Evolutionary conservation across 2,113 vertebrate species (phyloP).

Genomic region (Camelus bactrianus): DNA sequence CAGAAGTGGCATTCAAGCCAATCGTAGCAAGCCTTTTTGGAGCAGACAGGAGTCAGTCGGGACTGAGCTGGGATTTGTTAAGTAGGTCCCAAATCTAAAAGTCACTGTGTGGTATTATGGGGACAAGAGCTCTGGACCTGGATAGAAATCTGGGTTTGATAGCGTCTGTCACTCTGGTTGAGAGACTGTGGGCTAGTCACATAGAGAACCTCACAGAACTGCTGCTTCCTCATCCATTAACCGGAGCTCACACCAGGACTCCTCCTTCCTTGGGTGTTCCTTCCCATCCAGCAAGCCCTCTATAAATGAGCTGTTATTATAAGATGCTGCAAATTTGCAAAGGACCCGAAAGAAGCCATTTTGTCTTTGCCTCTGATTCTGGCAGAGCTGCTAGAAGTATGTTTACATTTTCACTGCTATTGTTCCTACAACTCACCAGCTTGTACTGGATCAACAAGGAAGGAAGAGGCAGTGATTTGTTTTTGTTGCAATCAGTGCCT

Average conservation of each 20-base stretch:
- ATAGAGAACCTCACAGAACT: neutral
- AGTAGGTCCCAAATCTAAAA: neutral
- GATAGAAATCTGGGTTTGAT: neutral
- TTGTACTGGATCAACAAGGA: neutral
- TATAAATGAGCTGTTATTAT: neutral
- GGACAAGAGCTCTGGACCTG: neutral
- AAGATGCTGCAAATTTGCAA: neutral
- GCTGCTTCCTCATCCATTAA: neutral
- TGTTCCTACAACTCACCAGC: neutral
- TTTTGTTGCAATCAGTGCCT: neutral
- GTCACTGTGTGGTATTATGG: neutral
- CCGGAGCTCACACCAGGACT: neutral
- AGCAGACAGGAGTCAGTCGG: neutral
- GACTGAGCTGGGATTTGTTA: neutral
- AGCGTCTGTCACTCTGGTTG: neutral
- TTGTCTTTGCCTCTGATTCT: neutral
- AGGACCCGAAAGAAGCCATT: neutral
- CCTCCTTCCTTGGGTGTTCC: neutral
- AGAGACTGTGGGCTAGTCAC: neutral
- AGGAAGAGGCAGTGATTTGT: neutral
- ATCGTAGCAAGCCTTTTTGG: neutral
- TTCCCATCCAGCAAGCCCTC: neutral
- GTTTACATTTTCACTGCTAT: neutral
- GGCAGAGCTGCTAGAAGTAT: neutral
- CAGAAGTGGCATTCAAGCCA: neutral